phyloP scores from a whole-genome alignment of 2,888 invertebrate genomes.

The Agriotes lineatus region DNA sequence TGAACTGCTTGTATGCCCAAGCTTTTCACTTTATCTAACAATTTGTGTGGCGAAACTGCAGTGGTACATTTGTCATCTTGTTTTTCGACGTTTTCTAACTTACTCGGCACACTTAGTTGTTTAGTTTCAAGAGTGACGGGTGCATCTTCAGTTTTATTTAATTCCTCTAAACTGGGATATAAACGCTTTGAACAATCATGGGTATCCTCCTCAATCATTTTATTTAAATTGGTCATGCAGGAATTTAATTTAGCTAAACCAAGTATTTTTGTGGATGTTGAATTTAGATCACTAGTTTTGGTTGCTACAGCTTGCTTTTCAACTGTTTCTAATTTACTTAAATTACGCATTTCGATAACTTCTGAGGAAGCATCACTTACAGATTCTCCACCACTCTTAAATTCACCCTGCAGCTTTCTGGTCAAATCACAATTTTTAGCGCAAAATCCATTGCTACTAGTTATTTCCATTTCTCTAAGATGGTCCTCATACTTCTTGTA shows the following conservation, averaged over 20 bases:
- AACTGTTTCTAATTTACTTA: background rate
- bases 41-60: background rate
- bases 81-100: no score
- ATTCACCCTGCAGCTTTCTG: background rate
- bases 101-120: background rate
- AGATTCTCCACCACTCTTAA: background rate
- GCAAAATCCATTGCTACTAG: constrained; percentile 25
- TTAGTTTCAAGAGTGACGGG: background rate
- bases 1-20: constrained; percentile 44
- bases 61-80: background rate
- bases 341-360: constrained; percentile 34
- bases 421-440: background rate
- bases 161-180: constrained; percentile 29
- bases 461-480: constrained; percentile 47
- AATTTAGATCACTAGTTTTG: background rate
- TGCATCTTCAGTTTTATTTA: constrained; percentile 26
- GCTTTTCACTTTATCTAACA: constrained; percentile 45
- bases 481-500: constrained; percentile 61
- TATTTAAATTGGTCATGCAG: constrained; percentile 21
- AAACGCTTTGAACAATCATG: background rate
- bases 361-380: background rate
- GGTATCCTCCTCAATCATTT: constrained; percentile 14
- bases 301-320: background rate
- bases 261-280: constrained; percentile 3
- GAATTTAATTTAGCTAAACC: constrained; percentile 23